Percentiles rank a stretch among this genome's conserved stretches.
phyloP scores from a whole-genome alignment of 2,797 vertebrate genomes.

The Xenentodon cancila region DNA sequence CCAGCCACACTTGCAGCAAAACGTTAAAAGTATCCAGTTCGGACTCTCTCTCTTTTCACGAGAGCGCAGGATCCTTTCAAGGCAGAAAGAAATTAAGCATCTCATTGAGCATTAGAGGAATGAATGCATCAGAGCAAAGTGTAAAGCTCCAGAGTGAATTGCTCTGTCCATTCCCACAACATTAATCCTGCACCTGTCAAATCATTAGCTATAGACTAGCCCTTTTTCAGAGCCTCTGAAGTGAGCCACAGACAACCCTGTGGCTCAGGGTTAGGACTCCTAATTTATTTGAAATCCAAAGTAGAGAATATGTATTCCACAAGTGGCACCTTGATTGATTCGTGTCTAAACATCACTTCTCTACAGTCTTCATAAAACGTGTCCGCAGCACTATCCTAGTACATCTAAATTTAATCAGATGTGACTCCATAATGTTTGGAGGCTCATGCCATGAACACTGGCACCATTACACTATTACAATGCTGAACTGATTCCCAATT shows the following conservation, averaged over 20 bases:
- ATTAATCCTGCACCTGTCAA: constrained; percentile 67
- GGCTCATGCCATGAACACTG: constrained; percentile 48
- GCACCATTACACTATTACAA: constrained; percentile 48
- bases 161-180: constrained; percentile 52
- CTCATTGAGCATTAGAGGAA: constrained; percentile 49
- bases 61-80: constrained; percentile 14
- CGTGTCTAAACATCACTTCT: constrained; percentile 13
- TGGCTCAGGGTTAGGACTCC: constrained; percentile 25
- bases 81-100: constrained; percentile 29
- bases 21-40: neutral
- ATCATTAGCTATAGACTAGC: constrained; percentile 57
- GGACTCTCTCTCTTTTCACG: neutral
- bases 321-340: neutral
- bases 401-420: constrained; percentile 51
- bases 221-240: constrained; percentile 32
- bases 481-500: constrained; percentile 71
- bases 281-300: constrained; percentile 28
- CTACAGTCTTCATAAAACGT: constrained; percentile 15
- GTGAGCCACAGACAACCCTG: constrained; percentile 11
- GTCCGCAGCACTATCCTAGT: constrained; percentile 12
- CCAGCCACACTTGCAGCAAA: neutral
- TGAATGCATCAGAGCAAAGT: constrained; percentile 52
- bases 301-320: constrained; percentile 6
- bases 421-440: constrained; percentile 45
- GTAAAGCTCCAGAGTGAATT: constrained; percentile 47